Evolutionary conservation across 30 jellyfish, hydroid and myxozoan genomes (phyloP), one percentile per base, ranked within the genome.

Genomic region (Pelagia noctiluca): DNA sequence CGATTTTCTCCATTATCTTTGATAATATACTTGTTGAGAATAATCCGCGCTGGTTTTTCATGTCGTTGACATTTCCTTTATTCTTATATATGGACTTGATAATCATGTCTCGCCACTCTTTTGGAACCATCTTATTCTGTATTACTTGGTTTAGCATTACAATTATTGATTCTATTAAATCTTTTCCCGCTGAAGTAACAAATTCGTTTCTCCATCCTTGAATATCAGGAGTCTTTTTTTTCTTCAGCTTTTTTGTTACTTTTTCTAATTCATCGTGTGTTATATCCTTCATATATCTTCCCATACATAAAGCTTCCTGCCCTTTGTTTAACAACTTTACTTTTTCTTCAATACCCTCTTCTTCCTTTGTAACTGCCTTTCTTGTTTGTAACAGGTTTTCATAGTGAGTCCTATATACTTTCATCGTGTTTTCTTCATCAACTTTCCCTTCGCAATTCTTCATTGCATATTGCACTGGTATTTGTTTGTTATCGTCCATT

Each of bases 11-110:
- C 29, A 23, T 32, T 33, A 67, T 67, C 47, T 67, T 67, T 26
- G 62, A 32, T 67, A 67, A 32, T 25, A 67, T 71, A 31, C 50
- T 23, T 8, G 86, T 74, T 74, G 53, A 61, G 53, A 74, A 74
- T 18, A 74, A 49, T 16, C 74, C 86, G 31, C 74, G 50, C 86
- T 75, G 53, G 74, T 74, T 74, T 74, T 74, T 74, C 53, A 74
- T 11, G 50, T 24, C 49, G 30, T 35, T 74, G 33, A 73, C 53
- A 28, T 74, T 74, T 29, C 86, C 86, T 74, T 74, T 74, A 31
- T 30, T 74, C 70, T 74, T 74, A 30, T 74, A 74, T 23, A 74
- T n/a, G 50, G 86, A 49, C 53, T 53, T 74, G 18, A 74, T 35
- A 50, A 74, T 74, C 35, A 74, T 13, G 50, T 48, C 53, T 75